Percentiles rank a stretch among this genome's conserved stretches.
Evolutionary conservation across 2,888 invertebrate genomes (phyloP).

Genomic region (Brachyptera putata): DNA sequence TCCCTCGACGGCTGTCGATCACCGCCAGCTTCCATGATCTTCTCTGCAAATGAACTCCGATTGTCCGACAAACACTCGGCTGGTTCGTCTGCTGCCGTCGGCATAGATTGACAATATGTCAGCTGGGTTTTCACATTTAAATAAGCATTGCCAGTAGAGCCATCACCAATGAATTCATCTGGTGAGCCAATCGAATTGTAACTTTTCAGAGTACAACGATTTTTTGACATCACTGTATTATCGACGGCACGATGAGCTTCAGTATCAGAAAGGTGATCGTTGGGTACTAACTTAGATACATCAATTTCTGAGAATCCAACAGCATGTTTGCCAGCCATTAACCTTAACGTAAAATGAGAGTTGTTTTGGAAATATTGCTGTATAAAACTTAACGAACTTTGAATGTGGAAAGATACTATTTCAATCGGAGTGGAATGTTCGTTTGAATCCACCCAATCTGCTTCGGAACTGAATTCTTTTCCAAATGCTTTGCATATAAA

Average conservation of each 20-base stretch:
- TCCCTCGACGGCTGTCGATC: background rate
- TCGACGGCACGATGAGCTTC: conserved; percentile 25
- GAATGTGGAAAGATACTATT: background rate
- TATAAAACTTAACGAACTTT: conserved; percentile 44
- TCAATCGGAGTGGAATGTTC: no score
- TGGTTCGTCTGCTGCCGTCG: no score
- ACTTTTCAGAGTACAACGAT: no score
- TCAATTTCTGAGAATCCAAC: conserved; percentile 18
- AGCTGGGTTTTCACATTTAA: background rate
- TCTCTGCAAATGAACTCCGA: no score
- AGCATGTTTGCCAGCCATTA: conserved; percentile 41
- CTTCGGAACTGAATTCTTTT: background rate
- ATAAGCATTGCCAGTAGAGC: background rate
- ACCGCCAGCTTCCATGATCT: background rate
- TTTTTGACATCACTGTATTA: no score
- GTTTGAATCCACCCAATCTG: no score
- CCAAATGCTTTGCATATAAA: background rate
- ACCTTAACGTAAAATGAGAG: conserved; percentile 47
- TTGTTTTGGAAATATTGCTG: conserved; percentile 49
- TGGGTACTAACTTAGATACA: conserved; percentile 36
- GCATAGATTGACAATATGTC: background rate
- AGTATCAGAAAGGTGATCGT: conserved; percentile 39
- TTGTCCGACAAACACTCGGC: no score
- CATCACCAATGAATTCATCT: no score
- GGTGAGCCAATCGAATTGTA: no score